Evolutionary conservation across 2,888 invertebrate genomes (phyloP).

Genomic region (Ischnura elegans): DNA sequence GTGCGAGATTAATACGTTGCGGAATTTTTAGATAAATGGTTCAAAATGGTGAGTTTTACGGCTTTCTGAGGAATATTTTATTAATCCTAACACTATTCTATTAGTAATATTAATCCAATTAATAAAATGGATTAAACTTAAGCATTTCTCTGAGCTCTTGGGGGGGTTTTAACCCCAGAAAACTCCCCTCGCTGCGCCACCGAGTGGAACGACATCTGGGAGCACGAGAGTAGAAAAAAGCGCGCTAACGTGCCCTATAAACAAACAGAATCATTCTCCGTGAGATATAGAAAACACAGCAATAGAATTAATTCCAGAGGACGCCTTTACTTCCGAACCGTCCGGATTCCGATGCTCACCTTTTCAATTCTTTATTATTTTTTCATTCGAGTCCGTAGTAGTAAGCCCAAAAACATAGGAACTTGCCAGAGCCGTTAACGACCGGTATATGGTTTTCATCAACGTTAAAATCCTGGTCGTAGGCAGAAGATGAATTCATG

Average conservation of each 20-base stretch:
- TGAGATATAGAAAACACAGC: background rate
- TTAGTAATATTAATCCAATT: too few species aligned
- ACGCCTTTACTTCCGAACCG: background rate
- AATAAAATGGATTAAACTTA: too few species aligned
- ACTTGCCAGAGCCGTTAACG: background rate
- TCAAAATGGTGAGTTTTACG: too few species aligned
- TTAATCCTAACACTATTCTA: too few species aligned
- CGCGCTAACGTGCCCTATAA: background rate
- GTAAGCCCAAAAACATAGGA: background rate
- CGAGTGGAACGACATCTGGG: conserved; percentile 20
- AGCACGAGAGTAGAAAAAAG: conserved; percentile 2
- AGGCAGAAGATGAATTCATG: background rate
- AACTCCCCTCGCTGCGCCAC: too few species aligned
- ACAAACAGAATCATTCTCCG: background rate
- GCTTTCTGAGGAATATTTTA: too few species aligned
- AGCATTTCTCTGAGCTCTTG: too few species aligned
- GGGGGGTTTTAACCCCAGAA: too few species aligned
- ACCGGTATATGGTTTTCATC: background rate
- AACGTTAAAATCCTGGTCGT: background rate
- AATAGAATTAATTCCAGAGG: too few species aligned
- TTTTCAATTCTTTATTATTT: too few species aligned
- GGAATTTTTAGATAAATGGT: too few species aligned
- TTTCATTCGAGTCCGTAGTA: background rate
- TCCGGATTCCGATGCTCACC: background rate
- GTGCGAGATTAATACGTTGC: too few species aligned